Percentiles rank a stretch among this genome's conserved stretches.
Evolutionary conservation across 53 echinoderm and acorn worm species (phyloP).

Genomic region (Apostichopus leukothele): DNA sequence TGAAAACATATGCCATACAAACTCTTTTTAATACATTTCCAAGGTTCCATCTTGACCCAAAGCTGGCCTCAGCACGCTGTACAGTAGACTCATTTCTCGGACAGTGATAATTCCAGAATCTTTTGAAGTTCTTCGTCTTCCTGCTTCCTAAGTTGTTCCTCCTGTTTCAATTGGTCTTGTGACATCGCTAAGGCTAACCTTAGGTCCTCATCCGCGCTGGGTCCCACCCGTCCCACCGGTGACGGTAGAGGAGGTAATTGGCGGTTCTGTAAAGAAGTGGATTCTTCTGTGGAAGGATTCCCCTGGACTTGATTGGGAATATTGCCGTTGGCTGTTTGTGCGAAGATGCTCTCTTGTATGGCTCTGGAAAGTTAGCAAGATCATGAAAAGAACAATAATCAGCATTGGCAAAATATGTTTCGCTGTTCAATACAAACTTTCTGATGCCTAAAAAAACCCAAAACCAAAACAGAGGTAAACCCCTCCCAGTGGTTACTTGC

Average conservation of each 20-base stretch:
- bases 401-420: too few relatives aligned
- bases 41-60: too few relatives aligned
- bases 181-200: slow-evolving; percentile 85
- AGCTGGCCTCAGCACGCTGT: neutral
- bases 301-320: slow-evolving; percentile 46
- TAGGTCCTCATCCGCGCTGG: slow-evolving; percentile 64
- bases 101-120: slow-evolving; percentile 86
- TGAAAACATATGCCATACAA: neutral
- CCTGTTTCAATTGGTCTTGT: slow-evolving; percentile 76
- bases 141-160: slow-evolving; percentile 65
- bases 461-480: too few relatives aligned
- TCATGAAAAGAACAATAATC: too few relatives aligned
- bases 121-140: slow-evolving; percentile 91
- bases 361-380: slow-evolving; percentile 57
- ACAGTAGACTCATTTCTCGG: slow-evolving; percentile 69
- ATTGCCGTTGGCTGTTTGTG: slow-evolving; percentile 54
- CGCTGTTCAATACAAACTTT: too few relatives aligned
- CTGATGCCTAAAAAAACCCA: too few relatives aligned
- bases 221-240: neutral
- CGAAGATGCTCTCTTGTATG: slow-evolving; percentile 83
- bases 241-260: slow-evolving; percentile 26
- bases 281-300: slow-evolving; percentile 44
- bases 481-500: too few relatives aligned
- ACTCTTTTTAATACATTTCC: neutral
- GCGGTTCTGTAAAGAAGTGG: slow-evolving; percentile 11